Percentiles rank a stretch among this genome's conserved stretches.
These are phyloP conservation scores for Gadopsis marmoratus DNA, from an alignment of 2,797 vertebrate genomes.

Conservation along the genomic window DNA sequence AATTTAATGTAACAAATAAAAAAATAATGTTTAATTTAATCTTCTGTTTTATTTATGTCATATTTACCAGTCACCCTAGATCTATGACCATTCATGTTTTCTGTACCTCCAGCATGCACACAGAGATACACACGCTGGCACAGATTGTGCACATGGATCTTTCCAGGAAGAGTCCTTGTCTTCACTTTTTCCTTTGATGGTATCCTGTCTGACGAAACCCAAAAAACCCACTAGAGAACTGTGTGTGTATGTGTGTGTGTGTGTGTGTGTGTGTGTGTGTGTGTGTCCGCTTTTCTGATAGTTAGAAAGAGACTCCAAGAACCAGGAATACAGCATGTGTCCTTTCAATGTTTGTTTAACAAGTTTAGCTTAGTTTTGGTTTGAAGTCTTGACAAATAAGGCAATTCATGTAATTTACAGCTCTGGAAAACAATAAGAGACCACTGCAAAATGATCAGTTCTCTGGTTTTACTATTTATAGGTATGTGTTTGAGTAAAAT, in stretches of 20 bases:
- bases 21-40: neutral
- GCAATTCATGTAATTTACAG: neutral
- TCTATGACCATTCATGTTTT: neutral
- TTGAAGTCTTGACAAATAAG: neutral
- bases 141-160: conserved; percentile 10
- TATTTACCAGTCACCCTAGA: neutral
- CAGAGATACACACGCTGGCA: conserved; percentile 16
- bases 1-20: neutral
- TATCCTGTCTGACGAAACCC: conserved; percentile 36
- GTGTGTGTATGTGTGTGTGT: neutral
- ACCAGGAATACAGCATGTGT: neutral
- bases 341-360: neutral
- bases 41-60: neutral
- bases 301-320: neutral
- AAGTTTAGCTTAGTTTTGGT: neutral
- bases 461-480: too few species aligned
- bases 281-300: conserved; percentile 41
- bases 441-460: too few species aligned
- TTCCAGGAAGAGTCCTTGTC: conserved; percentile 52
- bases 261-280: neutral
- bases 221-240: conserved; percentile 30
- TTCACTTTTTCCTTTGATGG: conserved; percentile 56
- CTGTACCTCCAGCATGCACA: conserved; percentile 1
- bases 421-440: too few species aligned
- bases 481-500: too few species aligned